These are phyloP conservation scores for Misgurnus anguillicaudatus DNA, from an alignment of 2,113 vertebrate genomes.

Conservation along the genomic window DNA sequence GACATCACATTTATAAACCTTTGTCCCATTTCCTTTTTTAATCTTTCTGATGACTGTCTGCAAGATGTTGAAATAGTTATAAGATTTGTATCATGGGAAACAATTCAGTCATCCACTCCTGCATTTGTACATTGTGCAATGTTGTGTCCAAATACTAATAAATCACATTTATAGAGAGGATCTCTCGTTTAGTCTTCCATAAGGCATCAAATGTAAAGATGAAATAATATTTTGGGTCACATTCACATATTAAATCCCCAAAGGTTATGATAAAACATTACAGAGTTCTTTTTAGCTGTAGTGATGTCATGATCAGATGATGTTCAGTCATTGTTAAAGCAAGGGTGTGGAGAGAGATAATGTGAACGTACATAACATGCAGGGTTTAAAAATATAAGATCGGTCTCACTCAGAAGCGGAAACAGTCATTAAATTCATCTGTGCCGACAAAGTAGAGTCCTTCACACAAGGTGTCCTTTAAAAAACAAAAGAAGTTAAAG, in stretches of 20 bases:
- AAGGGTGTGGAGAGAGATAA: not conserved
- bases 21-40: not conserved
- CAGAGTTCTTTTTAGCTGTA: not conserved
- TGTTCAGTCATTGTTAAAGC: conserved; percentile 5
- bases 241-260: not conserved
- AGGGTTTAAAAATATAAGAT: not conserved
- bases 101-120: too few relatives aligned
- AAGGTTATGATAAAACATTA: not conserved
- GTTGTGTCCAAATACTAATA: not conserved
- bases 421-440: conserved; percentile 71
- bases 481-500: conserved; percentile 25
- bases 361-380: conserved; percentile 8
- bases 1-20: too few relatives aligned
- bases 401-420: conserved; percentile 70
- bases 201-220: conserved; percentile 8
- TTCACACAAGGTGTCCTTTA: conserved; percentile 75
- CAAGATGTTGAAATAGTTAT: not conserved
- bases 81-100: not conserved
- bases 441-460: conserved; percentile 73
- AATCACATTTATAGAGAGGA: not conserved
- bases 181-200: conserved; percentile 13
- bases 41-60: not conserved
- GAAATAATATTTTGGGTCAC: not conserved
- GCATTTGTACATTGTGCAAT: not conserved
- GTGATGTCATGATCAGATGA: conserved; percentile 15